Evolutionary conservation across 2,113 vertebrate species (phyloP), one percentile per base, ranked within the genome.

Genomic region (Macquaria ambigua): DNA sequence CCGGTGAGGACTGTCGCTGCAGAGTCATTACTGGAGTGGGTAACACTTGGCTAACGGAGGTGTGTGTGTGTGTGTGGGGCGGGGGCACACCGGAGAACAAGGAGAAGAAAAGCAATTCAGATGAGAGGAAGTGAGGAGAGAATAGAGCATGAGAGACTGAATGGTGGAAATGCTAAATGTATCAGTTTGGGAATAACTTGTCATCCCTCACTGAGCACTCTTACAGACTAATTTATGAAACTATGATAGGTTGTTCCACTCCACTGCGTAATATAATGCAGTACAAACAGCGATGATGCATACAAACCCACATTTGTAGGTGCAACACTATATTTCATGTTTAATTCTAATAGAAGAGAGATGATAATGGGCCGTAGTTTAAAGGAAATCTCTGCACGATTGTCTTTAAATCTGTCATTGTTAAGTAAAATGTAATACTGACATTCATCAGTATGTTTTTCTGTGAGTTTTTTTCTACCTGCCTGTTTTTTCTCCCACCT

Each of bases 151-250:
- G 55, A 73, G 71, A 86, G 75, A 82, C 3, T 70, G 81, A 86
- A 86, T 68, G 82, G 82, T 73, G n/a, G 62, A 89, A 92, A 86
- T 63, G 46, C 76, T 53, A 76, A 89, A 90, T 77, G 85, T 70
- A 82, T 90, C 76, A 66, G 70, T 92, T 89, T 79, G 74, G 84
- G 79, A 90, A 85, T 55, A 74, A 89, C 79, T 79, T 88, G 77
- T 84, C 85, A 87, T 87, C 85, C 84, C 77, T 90, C 80, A 70
- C 62, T 69, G 84, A 88, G 77, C 83, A 72, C 74, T 87, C 88
- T 74, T 50, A 74, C 87, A 86, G 81, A 86, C 85, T 93, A 83
- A 90, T 92, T 91, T 92, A 87, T 88, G 78, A 87, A 89, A 84
- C 84, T 53, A 39, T 83, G 86, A 90, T 89, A 85, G 81, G 86